These are phyloP conservation scores for Drosophila setifemur DNA, from an alignment of 1,140 invertebrate species.

Conservation along the genomic window DNA sequence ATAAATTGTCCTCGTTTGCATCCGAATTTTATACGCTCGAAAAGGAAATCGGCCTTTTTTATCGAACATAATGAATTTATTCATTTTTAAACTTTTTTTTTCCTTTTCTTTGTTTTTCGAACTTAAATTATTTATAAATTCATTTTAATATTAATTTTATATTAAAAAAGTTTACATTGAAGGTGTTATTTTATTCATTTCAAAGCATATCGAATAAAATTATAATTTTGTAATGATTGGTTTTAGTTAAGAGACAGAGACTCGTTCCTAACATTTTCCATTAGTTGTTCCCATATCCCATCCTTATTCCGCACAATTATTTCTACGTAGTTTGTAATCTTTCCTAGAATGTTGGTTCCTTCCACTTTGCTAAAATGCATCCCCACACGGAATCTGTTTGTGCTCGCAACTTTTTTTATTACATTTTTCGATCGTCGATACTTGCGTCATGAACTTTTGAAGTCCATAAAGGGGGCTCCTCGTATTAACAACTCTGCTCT, in stretches of 20 bases:
- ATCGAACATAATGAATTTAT: no score
- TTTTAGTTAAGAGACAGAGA: background rate
- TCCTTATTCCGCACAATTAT: background rate
- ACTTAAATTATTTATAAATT: no score
- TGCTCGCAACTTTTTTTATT: conserved; percentile 33
- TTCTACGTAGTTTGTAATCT: background rate
- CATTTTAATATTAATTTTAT: no score
- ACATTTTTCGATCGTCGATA: conserved; percentile 27
- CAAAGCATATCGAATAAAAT: background rate
- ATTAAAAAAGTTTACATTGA: no score
- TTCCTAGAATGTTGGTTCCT: background rate
- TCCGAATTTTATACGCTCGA: background rate
- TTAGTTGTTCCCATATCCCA: background rate
- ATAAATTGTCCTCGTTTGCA: no score
- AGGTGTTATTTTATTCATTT: background rate
- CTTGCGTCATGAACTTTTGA: conserved; percentile 17
- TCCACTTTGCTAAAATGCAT: conserved; percentile 34
- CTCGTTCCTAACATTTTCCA: background rate
- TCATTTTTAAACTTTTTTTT: background rate
- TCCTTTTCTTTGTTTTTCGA: background rate
- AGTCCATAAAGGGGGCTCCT: background rate
- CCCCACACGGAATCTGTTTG: conserved; percentile 26
- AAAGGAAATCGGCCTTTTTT: no score
- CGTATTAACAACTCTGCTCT: background rate
- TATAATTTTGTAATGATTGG: background rate